Evolutionary conservation across 2,888 invertebrate genomes (phyloP).

Genomic region (Spodoptera exigua): DNA sequence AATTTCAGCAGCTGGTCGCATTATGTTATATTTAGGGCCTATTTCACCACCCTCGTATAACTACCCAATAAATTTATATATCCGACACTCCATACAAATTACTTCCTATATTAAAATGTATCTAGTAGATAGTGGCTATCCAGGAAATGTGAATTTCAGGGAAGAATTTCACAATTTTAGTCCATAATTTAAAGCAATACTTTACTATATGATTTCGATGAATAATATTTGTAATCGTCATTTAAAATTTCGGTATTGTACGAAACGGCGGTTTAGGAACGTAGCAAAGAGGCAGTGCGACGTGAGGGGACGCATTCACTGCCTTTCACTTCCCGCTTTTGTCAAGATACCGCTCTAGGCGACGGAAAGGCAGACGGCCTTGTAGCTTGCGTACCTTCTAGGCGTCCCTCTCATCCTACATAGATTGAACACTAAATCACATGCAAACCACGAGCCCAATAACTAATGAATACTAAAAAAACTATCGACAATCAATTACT

Average conservation of each 20-base stretch:
- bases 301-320: slow-evolving; percentile 86
- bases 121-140: no score
- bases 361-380: slow-evolving; percentile 86
- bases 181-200: no score
- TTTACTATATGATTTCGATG: no score
- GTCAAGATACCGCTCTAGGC: slow-evolving; percentile 83
- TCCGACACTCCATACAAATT: no score
- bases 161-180: no score
- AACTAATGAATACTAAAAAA: slow-evolving; percentile 18
- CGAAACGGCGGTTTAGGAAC: slow-evolving; percentile 65
- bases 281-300: slow-evolving; percentile 71
- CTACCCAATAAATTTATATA: no score
- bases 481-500: slow-evolving; percentile 4
- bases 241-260: slow-evolving; percentile 48
- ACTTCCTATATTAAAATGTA: no score
- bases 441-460: slow-evolving; percentile 27
- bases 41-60: no score
- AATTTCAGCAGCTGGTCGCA: no score
- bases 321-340: slow-evolving; percentile 90
- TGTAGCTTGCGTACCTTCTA: slow-evolving; percentile 82
- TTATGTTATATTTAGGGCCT: no score
- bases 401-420: slow-evolving; percentile 81
- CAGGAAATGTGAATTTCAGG: no score
- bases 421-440: slow-evolving; percentile 54
- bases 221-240: slow-evolving; percentile 3